Percentiles rank a stretch among this genome's conserved stretches.
Conservation (phyloP, 2,797 vertebrate species). For the Aldrovandia affinis region DNA sequence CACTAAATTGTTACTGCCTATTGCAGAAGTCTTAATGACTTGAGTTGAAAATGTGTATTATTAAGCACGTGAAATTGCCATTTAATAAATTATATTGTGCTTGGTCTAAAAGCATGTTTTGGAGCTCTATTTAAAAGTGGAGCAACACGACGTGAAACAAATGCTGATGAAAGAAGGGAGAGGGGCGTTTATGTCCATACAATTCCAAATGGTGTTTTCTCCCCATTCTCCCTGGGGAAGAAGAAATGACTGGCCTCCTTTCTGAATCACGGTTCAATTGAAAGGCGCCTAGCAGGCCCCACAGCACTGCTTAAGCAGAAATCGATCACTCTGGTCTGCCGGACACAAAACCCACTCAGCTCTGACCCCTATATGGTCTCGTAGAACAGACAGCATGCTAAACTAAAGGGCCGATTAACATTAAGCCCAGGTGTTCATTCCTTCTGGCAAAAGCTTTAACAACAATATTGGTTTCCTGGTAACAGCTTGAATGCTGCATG, state of each 20-base stretch:
- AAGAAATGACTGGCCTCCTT: background rate
- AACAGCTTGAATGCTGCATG: slow-evolving; percentile 11
- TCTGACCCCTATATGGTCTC: background rate
- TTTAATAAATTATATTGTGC: too few species aligned
- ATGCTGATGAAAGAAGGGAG: background rate
- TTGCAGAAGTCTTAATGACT: too few species aligned
- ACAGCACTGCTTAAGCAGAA: background rate
- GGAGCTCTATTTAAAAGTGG: too few species aligned
- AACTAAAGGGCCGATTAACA: slow-evolving; percentile 26
- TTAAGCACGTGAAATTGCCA: too few species aligned
- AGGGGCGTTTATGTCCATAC: background rate
- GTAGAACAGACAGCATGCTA: slow-evolving; percentile 11
- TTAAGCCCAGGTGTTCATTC: slow-evolving; percentile 22
- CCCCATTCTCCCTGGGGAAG: background rate
- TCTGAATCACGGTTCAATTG: background rate
- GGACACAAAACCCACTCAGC: background rate
- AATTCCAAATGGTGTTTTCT: background rate
- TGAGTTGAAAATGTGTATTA: too few species aligned
- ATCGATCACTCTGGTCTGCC: slow-evolving; percentile 10
- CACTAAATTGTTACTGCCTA: too few species aligned
- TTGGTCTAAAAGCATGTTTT: too few species aligned
- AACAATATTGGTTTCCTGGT: slow-evolving; percentile 22
- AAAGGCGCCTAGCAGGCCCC: background rate
- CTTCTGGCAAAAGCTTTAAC: slow-evolving; percentile 17
- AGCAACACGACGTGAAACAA: too few species aligned